Evolutionary conservation across 2,113 vertebrate genomes (phyloP).

Genomic region (Stegastes partitus): DNA sequence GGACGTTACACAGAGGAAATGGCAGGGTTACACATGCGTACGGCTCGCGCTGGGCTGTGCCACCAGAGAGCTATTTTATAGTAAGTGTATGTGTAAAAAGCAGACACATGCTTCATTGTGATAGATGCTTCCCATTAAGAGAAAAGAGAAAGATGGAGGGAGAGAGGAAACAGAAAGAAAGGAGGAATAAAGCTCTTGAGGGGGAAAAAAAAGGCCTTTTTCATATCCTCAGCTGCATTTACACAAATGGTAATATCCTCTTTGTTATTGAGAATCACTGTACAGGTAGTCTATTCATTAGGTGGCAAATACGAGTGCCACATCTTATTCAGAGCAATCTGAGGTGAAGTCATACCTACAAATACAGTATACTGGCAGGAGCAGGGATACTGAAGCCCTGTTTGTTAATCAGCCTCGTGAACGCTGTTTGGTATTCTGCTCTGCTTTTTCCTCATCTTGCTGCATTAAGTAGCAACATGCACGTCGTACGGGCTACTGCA

Average conservation of each 20-base stretch:
- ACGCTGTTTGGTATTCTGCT: conserved; percentile 15
- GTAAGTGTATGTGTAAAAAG: conserved; percentile 21
- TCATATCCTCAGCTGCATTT: neutral
- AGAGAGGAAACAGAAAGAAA: neutral
- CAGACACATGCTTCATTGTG: conserved; percentile 38
- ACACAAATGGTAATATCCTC: conserved; percentile 5
- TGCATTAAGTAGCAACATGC: conserved; percentile 48
- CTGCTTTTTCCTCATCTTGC: conserved; percentile 21
- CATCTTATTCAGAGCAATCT: conserved; percentile 18
- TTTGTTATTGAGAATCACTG: conserved; percentile 37
- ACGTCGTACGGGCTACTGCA: conserved; percentile 31
- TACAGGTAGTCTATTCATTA: conserved; percentile 45
- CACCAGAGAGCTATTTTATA: conserved; percentile 37
- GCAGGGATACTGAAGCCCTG: neutral
- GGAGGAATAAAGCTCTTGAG: neutral
- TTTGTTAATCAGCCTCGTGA: conserved; percentile 18
- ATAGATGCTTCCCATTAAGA: conserved; percentile 64
- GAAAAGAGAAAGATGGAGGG: conserved; percentile 24
- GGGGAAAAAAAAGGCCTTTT: conserved; percentile 7
- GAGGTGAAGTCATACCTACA: conserved; percentile 34
- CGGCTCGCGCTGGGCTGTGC: conserved; percentile 14
- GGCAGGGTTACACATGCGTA: conserved; percentile 18
- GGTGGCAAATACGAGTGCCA: conserved; percentile 31
- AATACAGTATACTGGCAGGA: neutral
- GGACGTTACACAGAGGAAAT: conserved; percentile 48